phyloP scores from a whole-genome alignment of 2,797 vertebrate species.

The Aythya fuligula region DNA sequence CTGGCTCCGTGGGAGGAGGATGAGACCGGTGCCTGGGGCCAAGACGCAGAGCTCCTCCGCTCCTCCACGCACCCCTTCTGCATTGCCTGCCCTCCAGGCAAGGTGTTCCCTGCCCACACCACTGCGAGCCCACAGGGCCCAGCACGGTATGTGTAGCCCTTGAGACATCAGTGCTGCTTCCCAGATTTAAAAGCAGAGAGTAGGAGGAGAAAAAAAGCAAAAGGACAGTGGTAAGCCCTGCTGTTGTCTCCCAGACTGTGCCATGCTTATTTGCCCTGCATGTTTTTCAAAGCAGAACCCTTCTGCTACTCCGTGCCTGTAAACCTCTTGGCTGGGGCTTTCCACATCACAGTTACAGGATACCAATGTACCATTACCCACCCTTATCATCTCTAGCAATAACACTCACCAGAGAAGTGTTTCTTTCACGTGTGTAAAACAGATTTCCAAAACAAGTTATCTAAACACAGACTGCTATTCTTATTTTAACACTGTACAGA shows the following conservation, averaged over 20 bases:
- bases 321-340: background rate
- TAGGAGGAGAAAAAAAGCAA: background rate
- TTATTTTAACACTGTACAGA: background rate
- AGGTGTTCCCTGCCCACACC: background rate
- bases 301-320: background rate
- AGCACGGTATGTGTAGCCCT: background rate
- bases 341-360: background rate
- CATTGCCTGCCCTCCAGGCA: background rate
- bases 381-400: background rate
- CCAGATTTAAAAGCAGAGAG: background rate
- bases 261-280: background rate
- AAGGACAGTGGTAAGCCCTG: background rate
- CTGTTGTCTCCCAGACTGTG: background rate
- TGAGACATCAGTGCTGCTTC: background rate
- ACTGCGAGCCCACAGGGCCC: background rate
- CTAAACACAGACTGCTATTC: background rate
- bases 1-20: background rate
- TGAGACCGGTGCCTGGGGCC: background rate
- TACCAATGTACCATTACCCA: background rate
- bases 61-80: fast-evolving
- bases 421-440: background rate
- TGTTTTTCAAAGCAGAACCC: background rate
- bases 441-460: background rate
- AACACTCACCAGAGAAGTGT: background rate
- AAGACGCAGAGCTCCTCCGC: background rate